Conservation (phyloP, 2,113 vertebrate species). For the Astur gentilis region DNA sequence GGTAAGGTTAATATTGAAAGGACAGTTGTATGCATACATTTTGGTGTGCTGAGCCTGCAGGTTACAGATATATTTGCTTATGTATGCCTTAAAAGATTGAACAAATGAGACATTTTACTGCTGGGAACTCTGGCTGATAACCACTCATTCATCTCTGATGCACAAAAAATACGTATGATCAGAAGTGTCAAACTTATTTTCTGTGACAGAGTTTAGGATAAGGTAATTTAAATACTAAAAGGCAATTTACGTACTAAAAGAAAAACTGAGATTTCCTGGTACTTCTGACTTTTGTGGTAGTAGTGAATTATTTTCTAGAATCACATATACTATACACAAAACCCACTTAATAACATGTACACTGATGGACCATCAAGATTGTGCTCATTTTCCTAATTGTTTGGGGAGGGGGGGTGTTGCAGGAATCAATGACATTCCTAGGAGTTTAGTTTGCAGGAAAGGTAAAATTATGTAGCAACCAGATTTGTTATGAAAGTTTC, state of each 20-base stretch:
- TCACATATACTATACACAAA: not conserved
- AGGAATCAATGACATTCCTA: not conserved
- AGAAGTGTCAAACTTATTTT: not conserved
- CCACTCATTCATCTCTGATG: not conserved
- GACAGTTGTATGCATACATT: not conserved
- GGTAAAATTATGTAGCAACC: not conserved
- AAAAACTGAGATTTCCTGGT: not conserved
- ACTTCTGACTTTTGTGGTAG: not conserved
- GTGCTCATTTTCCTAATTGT: not conserved
- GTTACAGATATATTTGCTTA: not conserved
- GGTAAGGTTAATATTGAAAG: not conserved
- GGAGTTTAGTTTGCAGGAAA: not conserved
- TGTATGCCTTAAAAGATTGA: not conserved
- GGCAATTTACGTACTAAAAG: not conserved
- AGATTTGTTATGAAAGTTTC: not conserved
- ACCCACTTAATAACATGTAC: not conserved
- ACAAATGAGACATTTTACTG: not conserved
- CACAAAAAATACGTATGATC: not conserved
- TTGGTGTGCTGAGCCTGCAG: not conserved
- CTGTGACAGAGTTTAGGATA: not conserved
- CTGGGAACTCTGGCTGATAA: not conserved
- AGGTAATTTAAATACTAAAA: not conserved
- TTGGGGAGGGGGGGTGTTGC: rapidly evolving
- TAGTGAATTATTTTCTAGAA: not conserved
- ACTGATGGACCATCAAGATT: not conserved